Conservation (phyloP, 2,888 invertebrate genomes). For the Julus scanicus region DNA sequence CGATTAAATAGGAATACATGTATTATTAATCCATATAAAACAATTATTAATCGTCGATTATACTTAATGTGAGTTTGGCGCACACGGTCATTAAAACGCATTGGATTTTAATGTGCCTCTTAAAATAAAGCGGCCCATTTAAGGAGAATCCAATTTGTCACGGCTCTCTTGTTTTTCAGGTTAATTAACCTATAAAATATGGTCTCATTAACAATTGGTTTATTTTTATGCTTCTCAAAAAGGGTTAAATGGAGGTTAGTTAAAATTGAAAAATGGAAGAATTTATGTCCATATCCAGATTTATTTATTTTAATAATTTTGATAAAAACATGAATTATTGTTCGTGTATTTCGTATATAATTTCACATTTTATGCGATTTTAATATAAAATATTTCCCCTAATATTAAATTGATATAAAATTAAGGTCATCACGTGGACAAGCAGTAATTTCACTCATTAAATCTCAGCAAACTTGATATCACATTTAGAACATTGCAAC, state of each 20-base stretch:
- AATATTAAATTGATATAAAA: not conserved
- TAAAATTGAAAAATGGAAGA: not conserved
- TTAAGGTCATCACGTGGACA: slow-evolving; percentile 2
- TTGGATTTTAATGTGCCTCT: not conserved
- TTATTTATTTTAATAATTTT: too few species aligned
- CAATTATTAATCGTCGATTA: too few species aligned
- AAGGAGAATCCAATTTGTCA: not conserved
- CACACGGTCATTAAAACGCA: not conserved
- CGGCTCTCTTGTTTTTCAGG: slow-evolving; percentile 12
- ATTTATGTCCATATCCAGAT: not conserved
- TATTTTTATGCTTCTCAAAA: not conserved
- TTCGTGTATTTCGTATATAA: not conserved
- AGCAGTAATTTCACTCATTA: not conserved
- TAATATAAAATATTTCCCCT: too few species aligned
- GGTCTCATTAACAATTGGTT: slow-evolving; percentile 2
- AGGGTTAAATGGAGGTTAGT: not conserved
- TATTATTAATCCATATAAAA: too few species aligned
- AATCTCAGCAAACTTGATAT: not conserved
- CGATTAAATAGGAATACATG: too few species aligned
- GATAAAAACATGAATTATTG: too few species aligned
- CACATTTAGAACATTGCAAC: not conserved
- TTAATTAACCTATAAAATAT: slow-evolving; percentile 8
- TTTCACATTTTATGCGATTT: not conserved
- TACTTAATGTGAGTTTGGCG: too few species aligned
- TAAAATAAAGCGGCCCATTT: not conserved